Evolutionary conservation across 2,888 invertebrate genomes (phyloP).

Genomic region (Drosophila gaucha): DNA sequence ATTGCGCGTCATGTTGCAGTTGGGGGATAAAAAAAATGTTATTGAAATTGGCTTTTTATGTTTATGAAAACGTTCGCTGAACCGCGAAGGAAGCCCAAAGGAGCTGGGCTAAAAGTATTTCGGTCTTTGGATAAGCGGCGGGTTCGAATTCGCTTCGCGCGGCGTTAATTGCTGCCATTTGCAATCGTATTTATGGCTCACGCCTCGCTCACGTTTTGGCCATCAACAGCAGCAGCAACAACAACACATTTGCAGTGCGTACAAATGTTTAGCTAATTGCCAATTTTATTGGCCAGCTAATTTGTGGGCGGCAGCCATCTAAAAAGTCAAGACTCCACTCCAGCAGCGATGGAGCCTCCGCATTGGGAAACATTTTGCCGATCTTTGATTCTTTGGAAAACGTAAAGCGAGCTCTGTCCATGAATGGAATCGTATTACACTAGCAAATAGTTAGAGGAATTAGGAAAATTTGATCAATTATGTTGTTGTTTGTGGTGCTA

Average conservation of each 20-base stretch:
- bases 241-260: constrained; percentile 60
- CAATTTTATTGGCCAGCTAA: constrained; percentile 69
- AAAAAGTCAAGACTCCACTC: constrained; percentile 37
- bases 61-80: constrained; percentile 70
- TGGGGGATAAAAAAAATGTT: constrained; percentile 62
- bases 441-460: too few species aligned
- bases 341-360: too few species aligned
- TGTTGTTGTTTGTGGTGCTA: too few species aligned
- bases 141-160: constrained; percentile 33
- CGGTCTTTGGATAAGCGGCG: constrained; percentile 36
- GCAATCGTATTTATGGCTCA: constrained; percentile 77
- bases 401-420: constrained; percentile 33
- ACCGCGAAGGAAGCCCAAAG: constrained; percentile 16
- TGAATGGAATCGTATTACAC: constrained; percentile 60
- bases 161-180: constrained; percentile 75
- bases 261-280: constrained; percentile 76
- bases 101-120: constrained; percentile 34
- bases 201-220: constrained; percentile 77
- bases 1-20: constrained; percentile 69
- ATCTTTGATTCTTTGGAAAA: constrained; percentile 41
- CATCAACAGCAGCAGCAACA: constrained; percentile 54
- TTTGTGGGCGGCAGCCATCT: constrained; percentile 67
- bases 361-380: too few species aligned
- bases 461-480: too few species aligned
- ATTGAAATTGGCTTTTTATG: constrained; percentile 82